These are phyloP conservation scores for Galerucella nymphaeae DNA, from an alignment of 2,888 invertebrate species.

Conservation along the genomic window DNA sequence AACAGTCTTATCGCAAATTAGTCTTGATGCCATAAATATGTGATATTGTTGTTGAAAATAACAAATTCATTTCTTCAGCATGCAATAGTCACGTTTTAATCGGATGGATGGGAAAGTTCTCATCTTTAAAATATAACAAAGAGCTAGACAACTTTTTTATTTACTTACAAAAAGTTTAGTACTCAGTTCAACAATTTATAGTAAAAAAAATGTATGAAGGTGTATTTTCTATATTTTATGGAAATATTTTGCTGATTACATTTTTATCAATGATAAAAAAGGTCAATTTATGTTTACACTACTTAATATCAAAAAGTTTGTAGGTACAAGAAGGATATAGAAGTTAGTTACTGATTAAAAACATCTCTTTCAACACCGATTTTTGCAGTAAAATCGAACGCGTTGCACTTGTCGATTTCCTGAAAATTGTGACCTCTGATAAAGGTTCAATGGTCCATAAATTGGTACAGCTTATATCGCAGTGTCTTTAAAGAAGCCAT, in stretches of 20 bases:
- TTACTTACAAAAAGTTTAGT: background rate
- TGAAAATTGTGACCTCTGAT: slow-evolving; percentile 49
- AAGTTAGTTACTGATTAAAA: background rate
- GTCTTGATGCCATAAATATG: slow-evolving; percentile 30
- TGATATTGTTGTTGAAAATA: slow-evolving; percentile 35
- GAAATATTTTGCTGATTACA: slow-evolving; percentile 9
- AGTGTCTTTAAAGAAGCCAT: slow-evolving; percentile 37
- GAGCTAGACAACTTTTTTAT: background rate
- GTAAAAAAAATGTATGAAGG: background rate
- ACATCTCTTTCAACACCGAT: background rate
- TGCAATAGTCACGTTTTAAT: slow-evolving; percentile 43
- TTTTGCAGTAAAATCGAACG: background rate
- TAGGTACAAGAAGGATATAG: slow-evolving; percentile 13
- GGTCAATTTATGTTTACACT: slow-evolving; percentile 31
- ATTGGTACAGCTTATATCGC: slow-evolving; percentile 17
- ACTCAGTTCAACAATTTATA: no score
- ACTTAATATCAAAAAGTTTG: slow-evolving; percentile 19
- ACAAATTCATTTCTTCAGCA: slow-evolving; percentile 37
- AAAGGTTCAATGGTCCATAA: slow-evolving; percentile 43
- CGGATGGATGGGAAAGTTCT: slow-evolving; percentile 26
- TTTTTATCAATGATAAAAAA: slow-evolving; percentile 22
- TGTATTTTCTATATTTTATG: background rate
- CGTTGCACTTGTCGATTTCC: slow-evolving; percentile 23
- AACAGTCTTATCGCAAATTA: slow-evolving; percentile 39
- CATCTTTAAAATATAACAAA: background rate